Evolutionary conservation across 2,888 invertebrate genomes (phyloP).

Genomic region (Drosophila setosimentum): DNA sequence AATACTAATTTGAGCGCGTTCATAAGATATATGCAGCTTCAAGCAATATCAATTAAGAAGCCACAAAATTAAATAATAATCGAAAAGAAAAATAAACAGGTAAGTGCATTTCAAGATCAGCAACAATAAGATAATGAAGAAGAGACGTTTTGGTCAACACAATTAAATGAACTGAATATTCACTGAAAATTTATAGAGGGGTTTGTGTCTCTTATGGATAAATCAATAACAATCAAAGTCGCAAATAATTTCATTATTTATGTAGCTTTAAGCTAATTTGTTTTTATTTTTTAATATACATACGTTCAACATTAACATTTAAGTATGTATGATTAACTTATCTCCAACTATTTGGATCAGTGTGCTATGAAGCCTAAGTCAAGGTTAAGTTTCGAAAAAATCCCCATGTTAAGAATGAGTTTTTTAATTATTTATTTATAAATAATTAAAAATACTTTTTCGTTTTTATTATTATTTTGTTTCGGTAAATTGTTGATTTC

Average conservation of each 20-base stretch:
- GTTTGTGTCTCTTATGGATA: not conserved
- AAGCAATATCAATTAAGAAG: not conserved
- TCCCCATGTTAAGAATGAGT: too few species aligned
- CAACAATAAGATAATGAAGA: not conserved
- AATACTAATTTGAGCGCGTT: not conserved
- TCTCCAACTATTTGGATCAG: not conserved
- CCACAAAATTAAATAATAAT: not conserved
- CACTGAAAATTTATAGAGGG: not conserved
- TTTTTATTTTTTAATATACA: not conserved
- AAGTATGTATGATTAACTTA: not conserved
- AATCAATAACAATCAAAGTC: not conserved
- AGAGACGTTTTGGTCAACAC: not conserved
- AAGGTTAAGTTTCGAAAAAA: not conserved
- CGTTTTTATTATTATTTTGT: too few species aligned
- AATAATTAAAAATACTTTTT: not conserved
- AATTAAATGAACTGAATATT: not conserved
- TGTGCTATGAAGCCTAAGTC: not conserved
- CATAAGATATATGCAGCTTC: not conserved
- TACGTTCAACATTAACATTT: not conserved
- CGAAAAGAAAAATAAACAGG: not conserved
- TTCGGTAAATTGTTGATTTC: not conserved
- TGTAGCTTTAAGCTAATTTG: not conserved
- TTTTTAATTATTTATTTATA: not conserved
- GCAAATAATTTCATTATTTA: not conserved
- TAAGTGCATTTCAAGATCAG: slow-evolving; percentile 4